Base-by-base conservation (phyloP, 1,140 invertebrate species). In the Tribolium madens region DNA sequence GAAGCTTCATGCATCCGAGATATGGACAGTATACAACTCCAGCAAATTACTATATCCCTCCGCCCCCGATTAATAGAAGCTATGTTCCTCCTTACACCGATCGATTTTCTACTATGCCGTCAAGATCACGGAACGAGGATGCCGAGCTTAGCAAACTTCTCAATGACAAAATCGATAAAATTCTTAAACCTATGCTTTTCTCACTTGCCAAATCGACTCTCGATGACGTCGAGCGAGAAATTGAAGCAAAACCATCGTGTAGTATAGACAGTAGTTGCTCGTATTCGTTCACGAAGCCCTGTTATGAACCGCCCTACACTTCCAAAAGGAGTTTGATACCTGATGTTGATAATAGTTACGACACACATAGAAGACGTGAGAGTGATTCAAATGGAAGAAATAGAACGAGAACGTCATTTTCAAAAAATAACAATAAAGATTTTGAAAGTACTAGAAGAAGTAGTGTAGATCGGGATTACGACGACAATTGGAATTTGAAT, bases 111-210 rank as follows among this genome's bases (percentile, higher is more conserved):
- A 9, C 1, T 4, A 2, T 2, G 52, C 17, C 15, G 48, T 2
- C 48, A 2, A 21, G 18, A 9, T 9, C 10, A 31, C 21, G 10
- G n/a, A 33, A 33, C 12, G 57, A 64, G 7, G 7, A 64, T n/a
- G 57, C 2, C 1, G 6, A 13, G 3, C 26, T 64, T 5, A 64
- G 9, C 14, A 31, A 33, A 33, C 9, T 64, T 9, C 21, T 64
- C 7, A 26, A 64, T 14, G 57, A 64, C 2, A 64, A 64, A 33
- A 64, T 64, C 26, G 57, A 64, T 3, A 64, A 64, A 13, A 64
- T 64, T 12, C 31, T 64, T 0, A 64, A 64, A 33, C 57, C 57
- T 1, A n/a, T 64, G 12, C 57, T 64, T 0, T 64, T 64, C 12
- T 64, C 57, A 10, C 57, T 64, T 1, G 57, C 21, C 2, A 64